A percentile compares a stretch with the other conserved stretches of the same genome.
phyloP scores from a whole-genome alignment of 2,888 invertebrate genomes.

The Spilarctia lutea region DNA sequence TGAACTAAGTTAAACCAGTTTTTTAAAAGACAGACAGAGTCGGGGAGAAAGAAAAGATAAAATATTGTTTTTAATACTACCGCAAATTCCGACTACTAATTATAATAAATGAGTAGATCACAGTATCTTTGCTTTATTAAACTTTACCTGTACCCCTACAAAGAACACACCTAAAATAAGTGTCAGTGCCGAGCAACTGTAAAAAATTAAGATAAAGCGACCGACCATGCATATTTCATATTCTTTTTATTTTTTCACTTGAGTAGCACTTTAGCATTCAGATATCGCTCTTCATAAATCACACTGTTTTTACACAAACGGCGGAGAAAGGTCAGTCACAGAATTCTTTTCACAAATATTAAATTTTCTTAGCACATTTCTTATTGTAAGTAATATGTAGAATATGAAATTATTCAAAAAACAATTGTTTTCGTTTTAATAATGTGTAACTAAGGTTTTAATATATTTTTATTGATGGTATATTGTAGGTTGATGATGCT shows the following conservation, averaged over 20 bases:
- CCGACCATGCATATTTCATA: constrained; percentile 1
- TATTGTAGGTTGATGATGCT: too few relatives aligned
- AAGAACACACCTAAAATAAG: not conserved
- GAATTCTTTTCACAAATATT: not conserved
- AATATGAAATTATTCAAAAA: not conserved
- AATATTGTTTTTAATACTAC: too few relatives aligned
- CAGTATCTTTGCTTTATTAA: not conserved
- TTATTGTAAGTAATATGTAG: not conserved
- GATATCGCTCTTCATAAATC: constrained; percentile 8
- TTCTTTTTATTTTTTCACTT: constrained; percentile 1
- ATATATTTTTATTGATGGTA: too few relatives aligned
- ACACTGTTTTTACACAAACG: constrained; percentile 3
- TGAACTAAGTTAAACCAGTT: too few relatives aligned
- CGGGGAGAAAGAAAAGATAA: too few relatives aligned
- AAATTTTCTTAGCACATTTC: not conserved
- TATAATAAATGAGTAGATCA: not conserved
- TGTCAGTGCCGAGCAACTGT: not conserved
- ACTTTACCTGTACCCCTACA: not conserved
- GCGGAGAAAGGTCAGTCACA: constrained; percentile 1
- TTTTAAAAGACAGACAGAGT: too few relatives aligned
- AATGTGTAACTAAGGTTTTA: not conserved
- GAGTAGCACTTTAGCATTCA: constrained; percentile 7
- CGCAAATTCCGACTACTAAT: too few relatives aligned
- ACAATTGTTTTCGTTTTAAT: not conserved
- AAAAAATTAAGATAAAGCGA: not conserved